A percentile compares a stretch with the other conserved stretches of the same genome.
Conservation (phyloP, 1,140 invertebrate genomes). For the Lordiphosa stackelbergi region DNA sequence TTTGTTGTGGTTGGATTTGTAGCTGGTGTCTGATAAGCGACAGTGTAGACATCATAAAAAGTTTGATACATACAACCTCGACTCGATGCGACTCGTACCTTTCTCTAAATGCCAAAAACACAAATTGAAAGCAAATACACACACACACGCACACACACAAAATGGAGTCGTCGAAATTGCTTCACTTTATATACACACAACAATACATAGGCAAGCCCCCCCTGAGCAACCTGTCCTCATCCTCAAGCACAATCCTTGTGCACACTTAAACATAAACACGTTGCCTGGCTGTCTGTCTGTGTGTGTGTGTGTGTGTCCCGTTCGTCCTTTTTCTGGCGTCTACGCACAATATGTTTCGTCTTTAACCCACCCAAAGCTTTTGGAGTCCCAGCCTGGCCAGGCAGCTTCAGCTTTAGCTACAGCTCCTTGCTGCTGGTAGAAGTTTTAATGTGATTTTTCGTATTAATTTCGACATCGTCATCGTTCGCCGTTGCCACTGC, state of each 20-base stretch:
- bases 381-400: slow-evolving; percentile 18
- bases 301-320: slow-evolving; percentile 34
- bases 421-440: slow-evolving; percentile 37
- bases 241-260: slow-evolving; percentile 45
- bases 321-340: slow-evolving; percentile 63
- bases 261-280: slow-evolving; percentile 74
- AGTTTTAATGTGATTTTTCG: slow-evolving; percentile 75
- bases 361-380: slow-evolving; percentile 67
- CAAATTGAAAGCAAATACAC: slow-evolving; percentile 24
- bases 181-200: slow-evolving; percentile 49
- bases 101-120: slow-evolving; percentile 50
- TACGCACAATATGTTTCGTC: slow-evolving; percentile 75
- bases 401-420: slow-evolving; percentile 12
- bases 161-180: slow-evolving; percentile 63
- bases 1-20: no score
- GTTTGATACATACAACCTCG: slow-evolving; percentile 16
- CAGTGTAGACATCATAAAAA: slow-evolving; percentile 67
- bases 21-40: slow-evolving; percentile 37
- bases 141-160: slow-evolving; percentile 14
- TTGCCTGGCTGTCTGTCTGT: slow-evolving; percentile 41
- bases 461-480: slow-evolving; percentile 75
- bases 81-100: slow-evolving; percentile 13
- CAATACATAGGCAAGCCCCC: slow-evolving; percentile 8
- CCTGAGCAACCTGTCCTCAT: slow-evolving; percentile 33
- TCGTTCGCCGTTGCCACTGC: slow-evolving; percentile 34